Evolutionary conservation across 2,888 invertebrate species (phyloP).

Genomic region (Acronicta leporina): DNA sequence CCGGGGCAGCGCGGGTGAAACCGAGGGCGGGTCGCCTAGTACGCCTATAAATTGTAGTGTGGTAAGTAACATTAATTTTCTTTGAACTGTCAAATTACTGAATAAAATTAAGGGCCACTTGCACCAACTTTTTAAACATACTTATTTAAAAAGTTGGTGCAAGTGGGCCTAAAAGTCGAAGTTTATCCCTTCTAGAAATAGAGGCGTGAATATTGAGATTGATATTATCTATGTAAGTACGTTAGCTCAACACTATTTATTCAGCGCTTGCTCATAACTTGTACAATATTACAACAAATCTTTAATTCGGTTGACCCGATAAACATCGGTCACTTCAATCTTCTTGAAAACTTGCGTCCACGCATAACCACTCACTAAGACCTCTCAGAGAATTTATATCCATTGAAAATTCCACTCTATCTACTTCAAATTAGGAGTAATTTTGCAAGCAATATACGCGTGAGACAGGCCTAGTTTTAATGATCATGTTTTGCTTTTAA

Average conservation of each 20-base stretch:
- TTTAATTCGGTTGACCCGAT: conserved; percentile 53
- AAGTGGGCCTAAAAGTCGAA: no score
- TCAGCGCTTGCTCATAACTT: conserved; percentile 20
- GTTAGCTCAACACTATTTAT: neutral
- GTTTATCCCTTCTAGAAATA: no score
- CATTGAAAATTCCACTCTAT: conserved; percentile 7
- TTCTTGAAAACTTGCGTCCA: conserved; percentile 34
- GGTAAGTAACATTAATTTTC: no score
- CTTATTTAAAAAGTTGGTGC: no score
- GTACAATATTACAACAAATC: conserved; percentile 30
- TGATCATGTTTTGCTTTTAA: conserved; percentile 27
- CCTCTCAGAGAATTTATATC: neutral
- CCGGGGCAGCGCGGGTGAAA: no score
- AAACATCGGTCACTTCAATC: conserved; percentile 54
- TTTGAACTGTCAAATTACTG: no score
- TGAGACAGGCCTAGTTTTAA: conserved; percentile 32
- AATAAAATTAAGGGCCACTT: no score
- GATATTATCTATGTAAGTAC: no score
- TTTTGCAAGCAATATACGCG: neutral
- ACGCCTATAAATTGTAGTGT: no score
- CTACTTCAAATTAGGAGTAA: neutral
- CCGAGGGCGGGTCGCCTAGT: no score
- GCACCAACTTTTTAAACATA: no score
- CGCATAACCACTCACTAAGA: conserved; percentile 38
- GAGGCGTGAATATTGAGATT: neutral